phyloP scores from a whole-genome alignment of 2,797 vertebrate species.

The Paramormyrops hopkinsi region DNA sequence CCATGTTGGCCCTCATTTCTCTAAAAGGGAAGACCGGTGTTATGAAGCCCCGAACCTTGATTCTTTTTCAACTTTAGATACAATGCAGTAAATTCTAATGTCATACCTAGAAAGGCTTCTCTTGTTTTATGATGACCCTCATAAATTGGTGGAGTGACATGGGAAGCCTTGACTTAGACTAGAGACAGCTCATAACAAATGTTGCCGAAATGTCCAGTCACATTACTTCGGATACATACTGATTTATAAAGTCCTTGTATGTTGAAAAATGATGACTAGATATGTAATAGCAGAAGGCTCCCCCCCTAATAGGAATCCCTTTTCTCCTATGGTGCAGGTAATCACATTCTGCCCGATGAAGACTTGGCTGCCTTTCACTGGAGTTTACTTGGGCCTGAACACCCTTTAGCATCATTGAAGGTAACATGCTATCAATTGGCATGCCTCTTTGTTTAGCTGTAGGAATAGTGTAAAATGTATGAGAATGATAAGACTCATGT shows the following conservation, averaged over 20 bases:
- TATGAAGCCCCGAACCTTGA: not conserved
- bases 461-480: not conserved
- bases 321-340: slow-evolving; percentile 65
- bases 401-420: slow-evolving; percentile 92
- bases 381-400: slow-evolving; percentile 94
- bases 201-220: not conserved
- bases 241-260: not conserved
- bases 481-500: not conserved
- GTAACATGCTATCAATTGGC: slow-evolving; percentile 49
- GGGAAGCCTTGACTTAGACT: not conserved
- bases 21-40: not conserved
- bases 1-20: not conserved
- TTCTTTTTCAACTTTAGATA: not conserved
- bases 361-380: slow-evolving; percentile 98
- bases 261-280: not conserved
- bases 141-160: not conserved
- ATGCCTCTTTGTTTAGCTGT: not conserved
- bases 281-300: not conserved
- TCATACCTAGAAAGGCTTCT: not conserved
- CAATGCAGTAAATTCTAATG: not conserved
- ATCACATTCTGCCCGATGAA: slow-evolving; percentile 97
- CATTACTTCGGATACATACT: not conserved
- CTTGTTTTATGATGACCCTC: not conserved
- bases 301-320: not conserved
- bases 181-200: not conserved